Percentiles rank a stretch among this genome's conserved stretches.
Evolutionary conservation across 2,888 invertebrate genomes (phyloP).

Genomic region (Macaria notata): DNA sequence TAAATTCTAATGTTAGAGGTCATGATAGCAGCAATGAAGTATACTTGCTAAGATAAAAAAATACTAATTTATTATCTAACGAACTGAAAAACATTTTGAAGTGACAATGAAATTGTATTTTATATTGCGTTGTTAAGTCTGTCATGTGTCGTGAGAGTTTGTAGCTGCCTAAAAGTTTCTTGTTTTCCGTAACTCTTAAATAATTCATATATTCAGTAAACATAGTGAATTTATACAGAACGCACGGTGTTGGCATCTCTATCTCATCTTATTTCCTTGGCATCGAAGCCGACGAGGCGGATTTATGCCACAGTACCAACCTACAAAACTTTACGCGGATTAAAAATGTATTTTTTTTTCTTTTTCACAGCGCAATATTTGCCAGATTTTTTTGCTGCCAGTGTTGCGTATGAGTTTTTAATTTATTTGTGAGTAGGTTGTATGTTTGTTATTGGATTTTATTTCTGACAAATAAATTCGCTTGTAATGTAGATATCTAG

Average conservation of each 20-base stretch:
- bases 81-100: too few relatives aligned
- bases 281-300: conserved; percentile 72
- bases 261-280: conserved; percentile 80
- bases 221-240: conserved; percentile 28
- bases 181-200: conserved; percentile 7
- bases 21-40: too few relatives aligned
- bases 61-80: too few relatives aligned
- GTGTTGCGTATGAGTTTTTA: conserved; percentile 37
- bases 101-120: too few relatives aligned
- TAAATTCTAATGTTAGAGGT: too few relatives aligned
- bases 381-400: conserved; percentile 43
- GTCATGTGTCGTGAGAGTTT: too few relatives aligned
- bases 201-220: conserved; percentile 26
- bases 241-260: conserved; percentile 71
- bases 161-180: too few relatives aligned
- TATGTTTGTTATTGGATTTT: neutral
- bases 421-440: conserved; percentile 43
- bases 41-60: too few relatives aligned
- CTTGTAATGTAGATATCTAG: too few relatives aligned
- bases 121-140: too few relatives aligned
- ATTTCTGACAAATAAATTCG: too few relatives aligned
- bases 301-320: conserved; percentile 72
- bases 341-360: conserved; percentile 58
- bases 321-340: conserved; percentile 71
- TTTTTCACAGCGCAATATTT: conserved; percentile 51